Evolutionary conservation across 2,888 invertebrate genomes (phyloP).

Genomic region (Bombylius major): DNA sequence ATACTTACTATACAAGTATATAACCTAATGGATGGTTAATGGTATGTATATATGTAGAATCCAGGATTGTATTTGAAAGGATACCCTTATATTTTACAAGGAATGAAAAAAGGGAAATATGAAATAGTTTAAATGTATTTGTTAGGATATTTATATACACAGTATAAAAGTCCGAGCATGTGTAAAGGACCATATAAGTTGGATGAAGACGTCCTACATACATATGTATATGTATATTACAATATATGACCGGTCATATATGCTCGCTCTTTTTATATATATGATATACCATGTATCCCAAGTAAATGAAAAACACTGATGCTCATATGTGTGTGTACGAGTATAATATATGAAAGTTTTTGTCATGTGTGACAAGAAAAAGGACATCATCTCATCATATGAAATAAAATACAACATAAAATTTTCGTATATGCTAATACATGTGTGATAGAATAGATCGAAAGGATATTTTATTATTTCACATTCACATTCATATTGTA

Average conservation of each 20-base stretch:
- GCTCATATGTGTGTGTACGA: too few species aligned
- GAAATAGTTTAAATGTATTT: neutral
- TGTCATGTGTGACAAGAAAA: slow-evolving; percentile 7
- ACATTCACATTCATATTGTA: neutral
- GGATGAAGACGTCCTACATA: neutral
- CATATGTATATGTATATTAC: neutral
- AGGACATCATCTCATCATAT: neutral
- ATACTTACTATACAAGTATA: neutral
- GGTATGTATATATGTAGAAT: slow-evolving; percentile 5
- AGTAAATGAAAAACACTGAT: too few species aligned
- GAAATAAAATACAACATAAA: too few species aligned
- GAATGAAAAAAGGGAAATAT: neutral
- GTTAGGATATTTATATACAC: neutral
- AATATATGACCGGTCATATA: neutral
- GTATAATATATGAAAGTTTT: neutral
- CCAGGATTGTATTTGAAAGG: neutral
- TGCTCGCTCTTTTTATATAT: too few species aligned
- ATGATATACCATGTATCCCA: too few species aligned
- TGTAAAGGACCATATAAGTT: neutral
- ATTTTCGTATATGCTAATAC: neutral
- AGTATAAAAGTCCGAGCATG: neutral
- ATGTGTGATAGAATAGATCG: slow-evolving; percentile 9
- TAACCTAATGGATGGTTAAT: neutral
- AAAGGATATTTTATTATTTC: slow-evolving; percentile 4
- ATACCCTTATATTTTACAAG: too few species aligned